Evolutionary conservation across 2,888 invertebrate genomes (phyloP).

Genomic region (Didymodactylos carnosus): DNA sequence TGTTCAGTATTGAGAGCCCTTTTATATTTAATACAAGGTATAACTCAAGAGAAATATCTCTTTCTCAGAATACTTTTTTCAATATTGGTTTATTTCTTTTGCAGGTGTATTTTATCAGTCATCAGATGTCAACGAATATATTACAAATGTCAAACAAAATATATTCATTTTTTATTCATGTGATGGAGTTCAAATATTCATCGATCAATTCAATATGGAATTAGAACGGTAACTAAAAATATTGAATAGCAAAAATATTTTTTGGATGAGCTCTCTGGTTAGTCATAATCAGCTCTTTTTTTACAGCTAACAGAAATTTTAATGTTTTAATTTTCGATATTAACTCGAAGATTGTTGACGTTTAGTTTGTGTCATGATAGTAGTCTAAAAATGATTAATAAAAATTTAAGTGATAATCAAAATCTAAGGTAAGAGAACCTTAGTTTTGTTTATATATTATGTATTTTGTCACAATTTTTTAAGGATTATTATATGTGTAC

Average conservation of each 20-base stretch:
- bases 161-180: constrained; percentile 66
- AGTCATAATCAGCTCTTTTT: too few species aligned
- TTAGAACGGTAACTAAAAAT: constrained; percentile 47
- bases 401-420: neutral
- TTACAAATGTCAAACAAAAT: constrained; percentile 60
- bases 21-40: constrained; percentile 68
- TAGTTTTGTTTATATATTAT: neutral
- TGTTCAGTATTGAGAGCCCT: constrained; percentile 75
- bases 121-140: constrained; percentile 72
- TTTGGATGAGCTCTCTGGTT: too few species aligned
- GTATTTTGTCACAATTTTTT: neutral
- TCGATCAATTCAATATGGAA: constrained; percentile 78
- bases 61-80: neutral
- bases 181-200: constrained; percentile 70
- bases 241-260: neutral
- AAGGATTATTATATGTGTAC: constrained; percentile 61
- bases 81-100: too few species aligned
- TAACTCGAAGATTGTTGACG: too few species aligned
- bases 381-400: neutral
- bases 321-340: too few species aligned
- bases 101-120: constrained; percentile 48
- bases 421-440: neutral
- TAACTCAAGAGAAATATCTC: constrained; percentile 4
- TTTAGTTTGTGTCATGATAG: neutral
- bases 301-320: too few species aligned